These are phyloP conservation scores for Tupaia chinensis DNA, from an alignment of 2,113 vertebrate species.

Conservation along the genomic window DNA sequence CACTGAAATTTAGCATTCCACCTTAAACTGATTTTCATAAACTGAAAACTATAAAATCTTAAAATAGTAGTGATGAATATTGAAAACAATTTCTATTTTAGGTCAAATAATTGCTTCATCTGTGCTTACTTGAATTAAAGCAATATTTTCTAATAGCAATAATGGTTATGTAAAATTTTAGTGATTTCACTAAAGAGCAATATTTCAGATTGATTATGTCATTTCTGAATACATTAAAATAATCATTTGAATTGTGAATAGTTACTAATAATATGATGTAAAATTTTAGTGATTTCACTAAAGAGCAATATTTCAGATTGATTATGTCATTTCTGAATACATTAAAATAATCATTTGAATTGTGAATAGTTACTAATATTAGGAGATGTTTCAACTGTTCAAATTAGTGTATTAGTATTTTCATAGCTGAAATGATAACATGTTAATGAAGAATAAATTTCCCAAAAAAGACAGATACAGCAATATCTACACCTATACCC, in stretches of 20 bases:
- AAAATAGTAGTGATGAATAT: constrained; percentile 43
- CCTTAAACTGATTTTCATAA: neutral
- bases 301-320: neutral
- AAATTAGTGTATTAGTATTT: neutral
- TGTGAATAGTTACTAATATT: constrained; percentile 53
- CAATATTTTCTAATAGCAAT: constrained; percentile 45
- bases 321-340: constrained; percentile 35
- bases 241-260: constrained; percentile 39
- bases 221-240: constrained; percentile 45
- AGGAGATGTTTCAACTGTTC: neutral
- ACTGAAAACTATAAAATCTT: constrained; percentile 7
- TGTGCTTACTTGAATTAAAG: constrained; percentile 68
- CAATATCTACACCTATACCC: neutral
- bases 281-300: constrained; percentile 47
- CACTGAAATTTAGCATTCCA: neutral
- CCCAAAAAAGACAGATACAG: neutral
- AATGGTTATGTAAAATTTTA: constrained; percentile 32
- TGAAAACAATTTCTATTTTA: constrained; percentile 58
- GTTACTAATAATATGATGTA: constrained; percentile 63
- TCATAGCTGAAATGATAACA: neutral
- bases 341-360: constrained; percentile 38
- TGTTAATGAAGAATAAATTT: neutral
- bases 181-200: constrained; percentile 11
- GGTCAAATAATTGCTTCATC: constrained; percentile 68
- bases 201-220: neutral